Percentiles rank a stretch among this genome's conserved stretches.
These are phyloP conservation scores for Manacus vitellinus DNA, from an alignment of 2,113 vertebrate species.

Conservation along the genomic window DNA sequence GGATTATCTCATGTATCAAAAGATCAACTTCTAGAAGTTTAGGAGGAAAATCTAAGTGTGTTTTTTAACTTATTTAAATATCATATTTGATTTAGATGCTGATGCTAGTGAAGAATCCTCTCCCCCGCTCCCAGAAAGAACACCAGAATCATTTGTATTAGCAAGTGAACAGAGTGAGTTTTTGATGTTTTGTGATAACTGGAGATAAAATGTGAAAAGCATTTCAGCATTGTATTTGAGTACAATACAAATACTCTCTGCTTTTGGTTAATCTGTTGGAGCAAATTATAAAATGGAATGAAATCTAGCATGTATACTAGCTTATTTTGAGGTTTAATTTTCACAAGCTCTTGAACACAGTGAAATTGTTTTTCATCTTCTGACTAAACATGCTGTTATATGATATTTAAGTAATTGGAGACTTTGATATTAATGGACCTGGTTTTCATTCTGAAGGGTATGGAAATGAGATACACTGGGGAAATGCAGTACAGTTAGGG, in stretches of 20 bases:
- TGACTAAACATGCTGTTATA: background rate
- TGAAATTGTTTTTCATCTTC: background rate
- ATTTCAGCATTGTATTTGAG: background rate
- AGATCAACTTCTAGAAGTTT: background rate
- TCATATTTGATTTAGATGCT: constrained; percentile 83
- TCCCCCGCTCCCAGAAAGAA: constrained; percentile 90
- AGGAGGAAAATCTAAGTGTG: background rate
- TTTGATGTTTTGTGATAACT: background rate
- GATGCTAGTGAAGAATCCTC: constrained; percentile 87
- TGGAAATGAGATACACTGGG: background rate
- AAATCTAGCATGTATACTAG: background rate
- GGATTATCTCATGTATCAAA: background rate
- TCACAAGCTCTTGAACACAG: background rate
- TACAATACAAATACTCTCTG: background rate
- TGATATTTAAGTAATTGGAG: background rate
- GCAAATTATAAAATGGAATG: background rate
- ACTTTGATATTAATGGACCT: background rate
- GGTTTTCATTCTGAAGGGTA: background rate
- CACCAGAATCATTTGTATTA: constrained; percentile 92
- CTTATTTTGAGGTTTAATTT: background rate
- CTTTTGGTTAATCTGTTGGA: background rate
- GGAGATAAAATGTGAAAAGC: background rate
- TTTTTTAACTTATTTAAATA: constrained; percentile 30
- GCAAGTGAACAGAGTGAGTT: constrained; percentile 87
- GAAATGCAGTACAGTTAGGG: background rate